Conservation (phyloP, 2,888 invertebrate species). For the Phaonia tiefii region DNA sequence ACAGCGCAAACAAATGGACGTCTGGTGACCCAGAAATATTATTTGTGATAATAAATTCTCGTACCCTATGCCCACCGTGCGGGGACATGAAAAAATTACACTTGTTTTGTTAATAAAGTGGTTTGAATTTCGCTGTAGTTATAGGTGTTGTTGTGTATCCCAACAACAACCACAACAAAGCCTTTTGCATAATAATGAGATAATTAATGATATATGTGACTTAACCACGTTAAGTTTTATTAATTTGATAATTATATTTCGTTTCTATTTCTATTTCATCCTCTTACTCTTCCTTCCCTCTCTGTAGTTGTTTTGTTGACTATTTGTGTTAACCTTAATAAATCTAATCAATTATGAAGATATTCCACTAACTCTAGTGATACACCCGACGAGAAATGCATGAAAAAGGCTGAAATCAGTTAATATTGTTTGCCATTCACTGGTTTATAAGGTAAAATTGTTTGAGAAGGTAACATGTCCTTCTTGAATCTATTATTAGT, state of each 20-base stretch:
- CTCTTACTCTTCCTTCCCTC: not conserved
- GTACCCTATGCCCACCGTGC: not conserved
- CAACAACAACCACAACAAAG: constrained; percentile 11
- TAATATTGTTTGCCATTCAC: too few species aligned
- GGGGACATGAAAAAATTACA: not conserved
- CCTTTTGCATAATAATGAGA: constrained; percentile 45
- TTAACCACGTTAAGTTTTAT: constrained; percentile 33
- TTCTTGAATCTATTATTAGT: too few species aligned
- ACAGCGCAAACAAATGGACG: too few species aligned
- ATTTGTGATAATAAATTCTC: too few species aligned
- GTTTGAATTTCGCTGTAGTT: not conserved
- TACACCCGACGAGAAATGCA: too few species aligned
- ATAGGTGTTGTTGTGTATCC: not conserved
- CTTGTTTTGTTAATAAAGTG: not conserved
- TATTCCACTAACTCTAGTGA: not conserved
- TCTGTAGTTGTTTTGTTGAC: not conserved
- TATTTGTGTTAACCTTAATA: constrained; percentile 1
- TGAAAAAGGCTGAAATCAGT: too few species aligned
- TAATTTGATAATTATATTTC: constrained; percentile 29
- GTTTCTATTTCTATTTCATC: not conserved
- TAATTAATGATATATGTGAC: constrained; percentile 49
- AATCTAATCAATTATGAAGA: constrained; percentile 1
- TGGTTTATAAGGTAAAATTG: too few species aligned
- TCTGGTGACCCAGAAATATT: too few species aligned
- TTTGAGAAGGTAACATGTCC: too few species aligned